Percentiles rank a stretch among this genome's conserved stretches.
Evolutionary conservation across 2,888 invertebrate species (phyloP).

Genomic region (Eupeodes latifasciatus): DNA sequence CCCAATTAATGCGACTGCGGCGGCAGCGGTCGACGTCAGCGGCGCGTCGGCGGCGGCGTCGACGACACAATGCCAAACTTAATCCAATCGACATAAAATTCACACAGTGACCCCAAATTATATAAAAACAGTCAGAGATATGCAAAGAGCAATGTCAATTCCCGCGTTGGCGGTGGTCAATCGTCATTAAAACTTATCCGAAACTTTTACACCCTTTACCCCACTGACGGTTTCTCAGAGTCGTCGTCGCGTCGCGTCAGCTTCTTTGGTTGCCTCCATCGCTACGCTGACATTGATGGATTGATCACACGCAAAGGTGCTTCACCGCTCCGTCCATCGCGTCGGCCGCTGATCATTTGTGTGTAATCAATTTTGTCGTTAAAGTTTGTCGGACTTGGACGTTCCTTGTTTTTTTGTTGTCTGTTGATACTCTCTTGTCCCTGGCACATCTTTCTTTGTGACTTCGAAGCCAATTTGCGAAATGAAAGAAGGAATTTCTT

Average conservation of each 20-base stretch:
- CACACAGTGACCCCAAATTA: constrained; percentile 37
- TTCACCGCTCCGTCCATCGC: not conserved
- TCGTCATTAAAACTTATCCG: constrained; percentile 15
- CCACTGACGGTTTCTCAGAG: not conserved
- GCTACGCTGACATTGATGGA: constrained; percentile 59
- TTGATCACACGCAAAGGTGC: constrained; percentile 70
- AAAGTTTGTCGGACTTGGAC: constrained; percentile 29
- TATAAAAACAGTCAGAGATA: constrained; percentile 4
- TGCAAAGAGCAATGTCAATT: constrained; percentile 41
- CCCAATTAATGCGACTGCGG: constrained; percentile 48
- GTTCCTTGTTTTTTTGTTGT: constrained; percentile 20
- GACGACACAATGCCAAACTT: constrained; percentile 40
- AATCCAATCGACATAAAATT: constrained; percentile 39
- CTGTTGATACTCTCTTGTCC: not conserved
- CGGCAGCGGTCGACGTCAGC: not conserved
- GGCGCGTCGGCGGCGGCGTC: too few species aligned
- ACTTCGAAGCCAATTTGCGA: constrained; percentile 42
- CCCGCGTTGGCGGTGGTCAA: constrained; percentile 66
- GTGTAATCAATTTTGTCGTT: constrained; percentile 58
- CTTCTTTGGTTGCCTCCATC: not conserved
- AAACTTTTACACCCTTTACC: not conserved
- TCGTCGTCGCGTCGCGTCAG: not conserved
- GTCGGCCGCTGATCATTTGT: constrained; percentile 51
- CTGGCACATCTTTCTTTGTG: constrained; percentile 28
- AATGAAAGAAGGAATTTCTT: constrained; percentile 41